Evolutionary conservation across 2,888 invertebrate genomes (phyloP), one percentile per base, ranked within the genome.

Genomic region (Pseudococcus viburni): DNA sequence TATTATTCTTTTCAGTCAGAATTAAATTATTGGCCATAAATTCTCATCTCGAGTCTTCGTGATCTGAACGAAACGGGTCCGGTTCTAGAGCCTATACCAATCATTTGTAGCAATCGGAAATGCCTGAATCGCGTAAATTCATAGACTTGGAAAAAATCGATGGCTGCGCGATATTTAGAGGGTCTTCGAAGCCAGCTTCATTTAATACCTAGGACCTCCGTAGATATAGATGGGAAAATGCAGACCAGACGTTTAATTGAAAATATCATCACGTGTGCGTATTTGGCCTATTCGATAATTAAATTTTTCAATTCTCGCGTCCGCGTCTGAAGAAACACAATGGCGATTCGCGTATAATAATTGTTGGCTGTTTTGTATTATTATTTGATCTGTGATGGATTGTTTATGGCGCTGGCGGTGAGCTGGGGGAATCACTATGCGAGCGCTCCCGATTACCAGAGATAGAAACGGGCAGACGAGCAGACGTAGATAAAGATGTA

Each of bases 381-480:
- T 64, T 64, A 12, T 64, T 64, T 64, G 64, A 64, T 64, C 64
- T 64, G 64, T 22, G 64, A 64, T 9, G 64, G 64, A 64, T 64
- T 64, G 64, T 64, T 64, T 64, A 64, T 22, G 64, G 22, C 12
- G 12, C 51, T 51, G 51, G 5, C 12, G 46, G 46, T 46, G 51
- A 4, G 26, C 26, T 33, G 26, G 26, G 26, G 26, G 26, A 33
- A 33, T 33, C 26, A 33, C n/a, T 51, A 51, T 51, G 64, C 1
- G 59, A 59, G 8, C 6, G 15, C 15, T 59, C n/a, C 15, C n/a
- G 59, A n/a, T 17, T 6, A 59, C 6, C 12, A 0, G 59, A 8
- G 64, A 59, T 8, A 51, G 51, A 51, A 15, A 0, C 5, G 17
- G 15, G 5, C 51, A 51, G 26, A 33, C 26, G 26, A 33, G 3